Percentiles rank a stretch among this genome's conserved stretches.
phyloP scores from a whole-genome alignment of 2,797 vertebrate genomes.

The Poliocrania exsul region DNA sequence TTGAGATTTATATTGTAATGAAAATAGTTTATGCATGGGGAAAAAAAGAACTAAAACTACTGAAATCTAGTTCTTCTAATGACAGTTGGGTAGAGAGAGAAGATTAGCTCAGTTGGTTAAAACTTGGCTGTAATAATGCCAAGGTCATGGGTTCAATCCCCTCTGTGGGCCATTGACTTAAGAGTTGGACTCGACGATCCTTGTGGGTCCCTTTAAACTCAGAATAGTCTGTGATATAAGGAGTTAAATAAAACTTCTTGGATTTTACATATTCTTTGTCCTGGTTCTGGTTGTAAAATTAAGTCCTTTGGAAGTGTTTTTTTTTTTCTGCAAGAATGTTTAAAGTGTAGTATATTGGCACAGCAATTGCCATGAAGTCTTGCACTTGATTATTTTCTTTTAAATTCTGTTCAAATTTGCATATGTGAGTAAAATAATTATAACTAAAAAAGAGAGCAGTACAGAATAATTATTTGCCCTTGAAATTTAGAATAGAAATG shows the following conservation, averaged over 20 bases:
- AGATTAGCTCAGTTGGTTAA: background rate
- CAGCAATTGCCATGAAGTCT: background rate
- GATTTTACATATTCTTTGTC: background rate
- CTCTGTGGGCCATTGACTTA: no score
- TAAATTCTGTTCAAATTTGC: constrained; percentile 9
- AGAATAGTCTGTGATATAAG: background rate
- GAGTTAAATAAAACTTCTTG: background rate
- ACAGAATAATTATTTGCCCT: background rate
- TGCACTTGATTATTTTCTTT: constrained; percentile 10
- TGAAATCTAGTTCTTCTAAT: background rate
- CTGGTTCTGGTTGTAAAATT: background rate
- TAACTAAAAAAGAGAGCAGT: background rate
- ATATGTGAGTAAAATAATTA: background rate
- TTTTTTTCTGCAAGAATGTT: background rate
- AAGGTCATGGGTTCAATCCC: no score
- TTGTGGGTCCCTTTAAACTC: no score
- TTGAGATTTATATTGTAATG: background rate
- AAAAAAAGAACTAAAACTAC: background rate
- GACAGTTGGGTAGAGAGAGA: background rate
- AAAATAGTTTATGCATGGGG: background rate
- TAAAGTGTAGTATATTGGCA: constrained; percentile 18
- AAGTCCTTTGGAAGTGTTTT: background rate
- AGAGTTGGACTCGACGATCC: no score
- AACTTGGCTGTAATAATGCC: no score
- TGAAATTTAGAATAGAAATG: constrained; percentile 5